Base-by-base conservation (phyloP, 2,888 invertebrate genomes). In the Eupithecia insigniata region DNA sequence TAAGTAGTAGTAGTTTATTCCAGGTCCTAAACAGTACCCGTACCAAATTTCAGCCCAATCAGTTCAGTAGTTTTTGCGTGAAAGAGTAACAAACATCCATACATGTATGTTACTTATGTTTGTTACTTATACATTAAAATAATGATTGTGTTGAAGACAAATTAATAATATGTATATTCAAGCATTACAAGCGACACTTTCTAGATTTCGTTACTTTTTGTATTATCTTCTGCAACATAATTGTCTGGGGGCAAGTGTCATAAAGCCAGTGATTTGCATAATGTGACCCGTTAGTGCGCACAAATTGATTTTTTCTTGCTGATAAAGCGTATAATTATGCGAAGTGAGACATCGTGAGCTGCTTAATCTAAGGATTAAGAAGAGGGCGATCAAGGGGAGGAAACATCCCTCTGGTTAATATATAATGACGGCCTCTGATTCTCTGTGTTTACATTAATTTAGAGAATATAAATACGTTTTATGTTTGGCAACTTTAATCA, bases 361-460 rank as follows among this genome's bases (percentile, higher is more conserved):
- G 83, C 89, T 88, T 92, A 92, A 92, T 90, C 89, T 87, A 34
- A 72, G 83, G 90, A 89, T 92, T 90, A 90, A 84, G 84, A 87
- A 84, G 83, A 88, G 90, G 90, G 89, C 81, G 87, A 90, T 91
- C 89, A 90, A 90, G 91, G 89, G 84, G 86, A 88, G 83, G 82
- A 85, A 84, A 85, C 85, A 82, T 88, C 91, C 88, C 89, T 83
- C 88, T 84, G 90, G 91, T 92, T 91, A 92, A 93, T 92, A 91
- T 88, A 87, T 92, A 93, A 93, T 92, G 91, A 91, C 87, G 85
- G 84, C 84, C 83, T 86, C 89, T 88, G 88, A 89, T 87, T 84
- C 84, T 81, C 80, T 85, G 83, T 92, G 92, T 92, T 92, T 92
- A 90, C 89, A 91, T 92, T 92, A 90, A 92, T 90, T 92, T 89